These are phyloP conservation scores for Mamestra configurata DNA, from an alignment of 1,140 invertebrate species.

Conservation along the genomic window DNA sequence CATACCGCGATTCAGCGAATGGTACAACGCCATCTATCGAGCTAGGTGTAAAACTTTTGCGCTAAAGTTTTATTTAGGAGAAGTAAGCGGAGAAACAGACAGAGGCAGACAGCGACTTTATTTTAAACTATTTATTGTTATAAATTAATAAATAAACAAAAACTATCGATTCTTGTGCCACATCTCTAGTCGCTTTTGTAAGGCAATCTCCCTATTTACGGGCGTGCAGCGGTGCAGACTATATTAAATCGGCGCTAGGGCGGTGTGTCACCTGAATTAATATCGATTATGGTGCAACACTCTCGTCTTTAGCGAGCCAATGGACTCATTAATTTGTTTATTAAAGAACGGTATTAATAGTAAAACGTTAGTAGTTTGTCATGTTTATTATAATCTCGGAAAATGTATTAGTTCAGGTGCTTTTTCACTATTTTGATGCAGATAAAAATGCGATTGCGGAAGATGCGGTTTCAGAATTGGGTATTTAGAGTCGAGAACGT, in stretches of 20 bases:
- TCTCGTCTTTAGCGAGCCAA: slow-evolving; percentile 22
- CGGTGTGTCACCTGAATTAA: slow-evolving; percentile 52
- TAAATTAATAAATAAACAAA: background rate
- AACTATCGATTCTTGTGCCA: slow-evolving; percentile 49
- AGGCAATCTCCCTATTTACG: slow-evolving; percentile 77
- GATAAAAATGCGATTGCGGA: too few species aligned
- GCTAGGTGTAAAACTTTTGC: background rate
- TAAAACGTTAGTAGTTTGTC: background rate
- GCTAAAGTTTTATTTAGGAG: background rate
- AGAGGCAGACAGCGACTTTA: too few species aligned
- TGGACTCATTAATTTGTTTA: slow-evolving; percentile 26
- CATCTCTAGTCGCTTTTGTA: slow-evolving; percentile 61
- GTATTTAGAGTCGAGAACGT: too few species aligned
- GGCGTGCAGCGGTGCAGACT: slow-evolving; percentile 68
- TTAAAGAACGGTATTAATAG: background rate
- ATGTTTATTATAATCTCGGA: too few species aligned
- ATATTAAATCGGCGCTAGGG: slow-evolving; percentile 59
- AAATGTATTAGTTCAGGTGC: background rate
- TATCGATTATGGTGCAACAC: slow-evolving; percentile 49
- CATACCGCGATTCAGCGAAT: slow-evolving; percentile 41
- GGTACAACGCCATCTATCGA: slow-evolving; percentile 50
- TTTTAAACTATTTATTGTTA: too few species aligned
- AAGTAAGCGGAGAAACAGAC: too few species aligned
- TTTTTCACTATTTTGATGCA: background rate
- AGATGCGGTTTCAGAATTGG: too few species aligned